Evolutionary conservation across 2,113 vertebrate genomes (phyloP), one percentile per base, ranked within the genome.

Genomic region (Crotalus horridus): DNA sequence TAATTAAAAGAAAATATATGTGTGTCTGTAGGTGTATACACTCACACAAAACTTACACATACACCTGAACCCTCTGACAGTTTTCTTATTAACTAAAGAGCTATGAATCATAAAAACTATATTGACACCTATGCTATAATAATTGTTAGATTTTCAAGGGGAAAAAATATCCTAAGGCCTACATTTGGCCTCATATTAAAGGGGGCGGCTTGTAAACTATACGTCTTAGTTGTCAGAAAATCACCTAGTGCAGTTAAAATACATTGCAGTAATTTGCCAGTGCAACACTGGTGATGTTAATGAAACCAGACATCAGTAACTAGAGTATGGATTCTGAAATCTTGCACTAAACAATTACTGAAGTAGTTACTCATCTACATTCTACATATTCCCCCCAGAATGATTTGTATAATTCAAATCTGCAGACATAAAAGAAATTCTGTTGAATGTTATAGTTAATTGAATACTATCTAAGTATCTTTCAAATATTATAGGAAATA

Each of bases 11-110:
- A 64, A 56, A 64, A 69, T n/a, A 95, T 96, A 94, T 96, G 96
- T 95, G 95, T 95, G 93, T 95, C 92, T 96, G 95, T 94, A 94
- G 96, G 95, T 95, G 95, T 96, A 95, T 96, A 96, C 94, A 96
- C 92, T 94, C 53, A 92, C 94, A 95, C 94, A 96, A 95, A 95
- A 94, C 95, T 93, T 95, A 96, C 95, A 96, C 93, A 96, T 43
- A 91, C 94, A 96, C 94, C 94, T 96, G 95, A 96, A 95, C 95
- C 95, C 94, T 96, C 95, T 96, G 96, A 96, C 96, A 97, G 95
- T 93, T 97, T 96, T 97, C 95, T 96, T 97, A 96, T 97, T 97
- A 96, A 95, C 95, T 96, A 95, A 95, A 96, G 96, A 96, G 96
- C 95, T 97, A 96, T 96, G 97, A 96, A 97, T 96, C 96, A 96